phyloP scores from a whole-genome alignment of 2,113 vertebrate species.

The Speoplatyrhinus poulsoni region DNA sequence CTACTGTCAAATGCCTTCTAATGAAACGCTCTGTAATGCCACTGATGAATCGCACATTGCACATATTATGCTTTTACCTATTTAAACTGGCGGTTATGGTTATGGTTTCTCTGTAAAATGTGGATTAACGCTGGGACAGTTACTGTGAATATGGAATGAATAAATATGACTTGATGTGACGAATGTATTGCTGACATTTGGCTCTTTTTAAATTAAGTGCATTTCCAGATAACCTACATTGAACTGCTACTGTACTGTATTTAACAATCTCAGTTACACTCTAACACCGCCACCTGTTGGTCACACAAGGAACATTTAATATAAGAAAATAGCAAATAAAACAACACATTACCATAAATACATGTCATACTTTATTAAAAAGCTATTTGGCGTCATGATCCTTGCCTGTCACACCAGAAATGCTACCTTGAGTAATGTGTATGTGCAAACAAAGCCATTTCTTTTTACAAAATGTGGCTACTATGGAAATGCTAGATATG shows the following conservation, averaged over 20 bases:
- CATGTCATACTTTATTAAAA: conserved; percentile 5
- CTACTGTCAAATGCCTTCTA: no score
- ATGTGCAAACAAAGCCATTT: conserved; percentile 30
- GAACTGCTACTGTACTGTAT: background rate
- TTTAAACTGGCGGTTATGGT: no score
- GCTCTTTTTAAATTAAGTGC: no score
- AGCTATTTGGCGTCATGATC: conserved; percentile 34
- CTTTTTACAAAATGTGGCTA: conserved; percentile 43
- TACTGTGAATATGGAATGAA: no score
- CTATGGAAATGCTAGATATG: conserved; percentile 42
- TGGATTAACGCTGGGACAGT: no score
- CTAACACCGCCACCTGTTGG: conserved; percentile 58
- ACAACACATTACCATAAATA: conserved; percentile 10
- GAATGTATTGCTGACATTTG: no score
- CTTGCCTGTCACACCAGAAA: conserved; percentile 9
- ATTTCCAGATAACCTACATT: background rate
- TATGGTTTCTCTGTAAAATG: no score
- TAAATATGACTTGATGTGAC: no score
- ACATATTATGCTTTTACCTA: no score
- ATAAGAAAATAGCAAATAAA: background rate
- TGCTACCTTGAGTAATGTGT: conserved; percentile 24
- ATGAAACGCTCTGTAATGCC: no score
- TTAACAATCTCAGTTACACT: conserved; percentile 3
- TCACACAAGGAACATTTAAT: background rate
- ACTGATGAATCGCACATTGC: no score